Evolutionary conservation across 2,888 invertebrate species (phyloP), one percentile per base, ranked within the genome.

Genomic region (Apamea crenata): DNA sequence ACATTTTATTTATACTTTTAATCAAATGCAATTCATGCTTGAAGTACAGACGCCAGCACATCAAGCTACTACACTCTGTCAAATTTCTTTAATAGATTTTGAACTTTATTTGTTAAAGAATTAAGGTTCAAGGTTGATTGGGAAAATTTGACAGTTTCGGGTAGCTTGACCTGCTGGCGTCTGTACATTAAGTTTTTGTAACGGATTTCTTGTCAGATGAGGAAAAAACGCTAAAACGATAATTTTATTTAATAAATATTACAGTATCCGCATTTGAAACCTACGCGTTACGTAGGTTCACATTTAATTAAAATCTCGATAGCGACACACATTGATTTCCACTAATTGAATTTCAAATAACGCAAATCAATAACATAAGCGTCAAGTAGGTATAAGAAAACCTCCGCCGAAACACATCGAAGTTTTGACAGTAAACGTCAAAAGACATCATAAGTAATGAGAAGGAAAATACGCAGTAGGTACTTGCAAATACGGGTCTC

Each of bases 381-480:
- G 44, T 61, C 65, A 74, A 86, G 66, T 82, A 47, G 10, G 69
- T 72, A 61, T 59, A 75, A 61, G 76, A 76, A 87, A 78, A 66
- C 74, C 79, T 40, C 66, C 76, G 80, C 77, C 29, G 82, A 87
- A 90, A 87, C 88, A 85, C 79, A 83, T 82, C 86, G 68, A 91
- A 91, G 89, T 92, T 91, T 90, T 83, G 89, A 88, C 88, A 91
- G 90, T 87, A 89, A 91, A 92, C 91, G 93, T 93, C 93, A 91
- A 91, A 94, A 93, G 92, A 93, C 91, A 92, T 92, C 91, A 86
- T 91, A 93, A 92, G 93, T 92, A 93, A 94, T 93, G 92, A 92
- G 92, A 91, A 91, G 91, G 90, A 93, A 93, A 93, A 92, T 92
- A 91, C 91, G 88, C 91, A 90, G 89, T 89, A 91, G 90, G 88